Percentiles rank a stretch among this genome's conserved stretches.
Evolutionary conservation across 2,113 vertebrate species (phyloP).

Genomic region (Talpa occidentalis): DNA sequence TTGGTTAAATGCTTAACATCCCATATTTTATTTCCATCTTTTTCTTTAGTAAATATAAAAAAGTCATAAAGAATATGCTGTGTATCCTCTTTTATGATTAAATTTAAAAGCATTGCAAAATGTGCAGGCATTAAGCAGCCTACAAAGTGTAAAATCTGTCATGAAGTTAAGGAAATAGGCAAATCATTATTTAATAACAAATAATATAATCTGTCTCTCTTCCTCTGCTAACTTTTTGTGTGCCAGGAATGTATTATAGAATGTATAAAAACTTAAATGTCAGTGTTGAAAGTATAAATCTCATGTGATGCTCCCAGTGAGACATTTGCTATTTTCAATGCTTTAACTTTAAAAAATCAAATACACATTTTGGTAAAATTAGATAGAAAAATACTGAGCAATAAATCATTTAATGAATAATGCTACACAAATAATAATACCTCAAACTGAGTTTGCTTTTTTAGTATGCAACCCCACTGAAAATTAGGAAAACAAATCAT

Average conservation of each 20-base stretch:
- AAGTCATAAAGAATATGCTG: neutral
- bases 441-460: neutral
- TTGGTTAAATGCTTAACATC: neutral
- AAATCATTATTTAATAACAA: constrained; percentile 45
- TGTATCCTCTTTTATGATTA: neutral
- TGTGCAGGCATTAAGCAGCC: constrained; percentile 2
- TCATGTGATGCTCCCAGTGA: neutral
- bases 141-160: neutral
- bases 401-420: constrained; percentile 24
- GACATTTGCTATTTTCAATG: constrained; percentile 25
- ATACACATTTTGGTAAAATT: neutral
- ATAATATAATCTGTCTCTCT: neutral
- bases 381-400: neutral
- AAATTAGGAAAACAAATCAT: neutral
- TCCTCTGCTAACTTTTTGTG: neutral
- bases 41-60: neutral
- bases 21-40: neutral
- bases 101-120: constrained; percentile 12
- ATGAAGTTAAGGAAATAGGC: constrained; percentile 3
- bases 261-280: constrained; percentile 19
- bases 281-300: constrained; percentile 35
- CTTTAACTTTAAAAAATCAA: constrained; percentile 1
- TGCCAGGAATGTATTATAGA: constrained; percentile 36
- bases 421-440: neutral
- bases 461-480: neutral